Evolutionary conservation across 2,888 invertebrate species (phyloP).

Genomic region (Ischnus inquisitorius): DNA sequence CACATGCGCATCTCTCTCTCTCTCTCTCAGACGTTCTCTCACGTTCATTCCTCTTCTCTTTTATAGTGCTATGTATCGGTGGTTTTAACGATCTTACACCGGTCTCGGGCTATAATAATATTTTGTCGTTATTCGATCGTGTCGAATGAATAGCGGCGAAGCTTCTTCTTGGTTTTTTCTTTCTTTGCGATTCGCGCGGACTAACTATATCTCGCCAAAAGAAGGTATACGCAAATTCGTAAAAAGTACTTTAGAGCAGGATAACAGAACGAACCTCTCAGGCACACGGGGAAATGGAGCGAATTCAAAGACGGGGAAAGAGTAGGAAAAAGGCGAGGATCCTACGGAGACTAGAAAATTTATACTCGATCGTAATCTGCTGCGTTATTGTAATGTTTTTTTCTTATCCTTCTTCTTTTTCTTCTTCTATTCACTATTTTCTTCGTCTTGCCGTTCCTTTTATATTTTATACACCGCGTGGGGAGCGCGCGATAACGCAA

Average conservation of each 20-base stretch:
- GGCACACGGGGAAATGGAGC: conserved; percentile 14
- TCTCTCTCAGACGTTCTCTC: conserved; percentile 11
- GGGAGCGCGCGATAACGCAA: conserved; percentile 25
- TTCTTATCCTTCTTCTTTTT: conserved; percentile 17
- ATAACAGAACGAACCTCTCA: conserved; percentile 16
- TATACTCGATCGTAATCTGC: conserved; percentile 61
- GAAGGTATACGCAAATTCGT: conserved; percentile 41
- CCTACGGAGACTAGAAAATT: conserved; percentile 80
- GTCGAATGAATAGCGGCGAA: conserved; percentile 26
- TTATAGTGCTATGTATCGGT: conserved; percentile 29
- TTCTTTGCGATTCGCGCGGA: conserved; percentile 13
- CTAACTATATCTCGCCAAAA: conserved; percentile 32
- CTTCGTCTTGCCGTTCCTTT: conserved; percentile 40
- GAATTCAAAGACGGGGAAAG: conserved; percentile 13
- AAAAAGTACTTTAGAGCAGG: neutral
- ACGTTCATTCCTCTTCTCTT: conserved; percentile 33
- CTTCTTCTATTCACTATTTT: conserved; percentile 24
- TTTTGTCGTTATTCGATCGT: conserved; percentile 5
- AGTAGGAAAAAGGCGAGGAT: conserved; percentile 39
- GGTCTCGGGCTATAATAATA: conserved; percentile 28
- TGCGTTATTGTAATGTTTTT: neutral
- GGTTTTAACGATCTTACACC: conserved; percentile 21
- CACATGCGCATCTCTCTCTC: conserved; percentile 14
- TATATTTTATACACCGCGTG: conserved; percentile 58
- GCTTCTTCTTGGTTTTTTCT: conserved; percentile 6